A percentile compares a stretch with the other conserved stretches of the same genome.
phyloP scores from a whole-genome alignment of 1,140 invertebrate species.

The Plectus sambesii region DNA sequence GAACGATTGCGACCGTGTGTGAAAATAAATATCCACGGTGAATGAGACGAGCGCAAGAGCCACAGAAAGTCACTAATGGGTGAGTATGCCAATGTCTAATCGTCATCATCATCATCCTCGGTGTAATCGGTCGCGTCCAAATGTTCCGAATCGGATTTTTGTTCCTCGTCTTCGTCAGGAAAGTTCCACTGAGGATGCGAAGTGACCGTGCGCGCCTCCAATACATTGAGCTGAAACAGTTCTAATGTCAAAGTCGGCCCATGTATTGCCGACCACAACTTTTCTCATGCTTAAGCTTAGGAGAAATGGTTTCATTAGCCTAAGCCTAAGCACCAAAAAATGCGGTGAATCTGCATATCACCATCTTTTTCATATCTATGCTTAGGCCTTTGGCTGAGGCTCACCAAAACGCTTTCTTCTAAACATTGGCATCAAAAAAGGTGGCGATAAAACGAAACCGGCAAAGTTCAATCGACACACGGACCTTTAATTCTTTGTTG shows the following conservation, averaged over 20 bases:
- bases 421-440: no score
- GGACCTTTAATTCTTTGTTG: conserved; percentile 37
- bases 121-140: conserved; percentile 17
- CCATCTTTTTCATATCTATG: no score
- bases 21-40: conserved; percentile 35
- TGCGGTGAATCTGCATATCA: no score
- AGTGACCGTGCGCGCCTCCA: conserved; percentile 24
- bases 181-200: conserved; percentile 25
- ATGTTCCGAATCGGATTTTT: conserved; percentile 7
- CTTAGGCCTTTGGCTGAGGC: no score
- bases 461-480: no score
- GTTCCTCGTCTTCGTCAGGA: conserved; percentile 28
- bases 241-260: conserved; percentile 8
- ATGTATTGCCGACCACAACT: conserved; percentile 8
- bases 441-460: no score
- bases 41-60: conserved; percentile 40
- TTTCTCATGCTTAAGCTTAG: no score
- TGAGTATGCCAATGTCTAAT: background rate
- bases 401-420: no score
- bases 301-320: no score
- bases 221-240: conserved; percentile 21
- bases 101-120: conserved; percentile 18
- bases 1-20: no score
- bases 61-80: conserved; percentile 19
- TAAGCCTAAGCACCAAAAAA: no score